Conservation (phyloP, 1,140 invertebrate species). For the Macrosteles quadrilineatus region DNA sequence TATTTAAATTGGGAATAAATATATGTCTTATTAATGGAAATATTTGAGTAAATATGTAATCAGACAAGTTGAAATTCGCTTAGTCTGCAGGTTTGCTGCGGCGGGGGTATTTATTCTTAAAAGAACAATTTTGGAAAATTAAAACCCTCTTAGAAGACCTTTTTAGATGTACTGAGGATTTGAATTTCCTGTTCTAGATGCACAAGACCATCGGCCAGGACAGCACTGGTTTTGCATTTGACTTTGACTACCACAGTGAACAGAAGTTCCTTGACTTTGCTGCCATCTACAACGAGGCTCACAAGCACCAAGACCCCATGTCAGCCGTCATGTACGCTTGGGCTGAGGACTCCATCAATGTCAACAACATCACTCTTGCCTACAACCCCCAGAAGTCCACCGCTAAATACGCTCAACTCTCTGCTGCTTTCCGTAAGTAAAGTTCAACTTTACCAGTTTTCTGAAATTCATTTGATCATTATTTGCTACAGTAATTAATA, state of each 20-base stretch:
- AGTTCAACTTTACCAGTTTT: not conserved
- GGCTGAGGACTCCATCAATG: slow-evolving; percentile 36
- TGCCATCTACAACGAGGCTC: slow-evolving; percentile 36
- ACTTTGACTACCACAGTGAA: slow-evolving; percentile 54
- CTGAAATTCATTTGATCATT: not conserved
- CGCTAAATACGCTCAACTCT: slow-evolving; percentile 40
- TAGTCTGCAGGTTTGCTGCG: too few species aligned
- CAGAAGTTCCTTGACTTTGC: slow-evolving; percentile 45
- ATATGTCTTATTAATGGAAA: too few species aligned
- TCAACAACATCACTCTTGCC: slow-evolving; percentile 34
- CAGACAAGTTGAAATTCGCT: too few species aligned
- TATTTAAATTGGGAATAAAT: too few species aligned
- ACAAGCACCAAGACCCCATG: slow-evolving; percentile 41
- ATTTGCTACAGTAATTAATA: not conserved
- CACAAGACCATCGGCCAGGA: slow-evolving; percentile 39
- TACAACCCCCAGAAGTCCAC: slow-evolving; percentile 41
- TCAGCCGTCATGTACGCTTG: slow-evolving; percentile 40
- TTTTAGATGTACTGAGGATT: too few species aligned
- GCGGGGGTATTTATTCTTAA: too few species aligned
- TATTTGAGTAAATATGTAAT: too few species aligned
- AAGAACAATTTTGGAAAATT: not conserved
- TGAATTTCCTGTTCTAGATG: too few species aligned
- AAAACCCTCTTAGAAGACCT: too few species aligned
- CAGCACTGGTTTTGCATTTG: slow-evolving; percentile 52
- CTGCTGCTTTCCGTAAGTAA: slow-evolving; percentile 36